These are phyloP conservation scores for Labroides dimidiatus DNA, from an alignment of 2,797 vertebrate genomes.

Conservation along the genomic window DNA sequence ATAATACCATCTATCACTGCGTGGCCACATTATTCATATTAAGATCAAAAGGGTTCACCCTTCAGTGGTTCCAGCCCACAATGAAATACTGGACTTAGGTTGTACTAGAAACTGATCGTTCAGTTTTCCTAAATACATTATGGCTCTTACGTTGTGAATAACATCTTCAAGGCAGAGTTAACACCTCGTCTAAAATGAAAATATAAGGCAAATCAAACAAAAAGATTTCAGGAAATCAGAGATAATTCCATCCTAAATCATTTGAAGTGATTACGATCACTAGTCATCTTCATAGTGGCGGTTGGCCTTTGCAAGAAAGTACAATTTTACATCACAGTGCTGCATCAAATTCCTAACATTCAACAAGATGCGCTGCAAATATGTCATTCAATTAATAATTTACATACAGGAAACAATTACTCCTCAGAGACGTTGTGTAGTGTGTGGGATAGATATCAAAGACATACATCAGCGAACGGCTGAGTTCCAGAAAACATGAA, in stretches of 20 bases:
- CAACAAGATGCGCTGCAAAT: conserved; percentile 61
- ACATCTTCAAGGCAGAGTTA: conserved; percentile 56
- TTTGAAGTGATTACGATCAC: conserved; percentile 48
- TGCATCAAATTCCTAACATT: conserved; percentile 52
- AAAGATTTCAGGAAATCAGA: conserved; percentile 36
- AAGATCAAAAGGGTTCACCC: conserved; percentile 55
- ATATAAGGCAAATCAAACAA: conserved; percentile 67
- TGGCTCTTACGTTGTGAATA: conserved; percentile 55
- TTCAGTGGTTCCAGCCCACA: conserved; percentile 82
- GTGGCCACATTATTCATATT: conserved; percentile 55
- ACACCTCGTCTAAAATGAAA: conserved; percentile 59
- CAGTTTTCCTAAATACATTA: conserved; percentile 60
- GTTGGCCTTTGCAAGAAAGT: conserved; percentile 45
- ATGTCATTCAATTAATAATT: conserved; percentile 64
- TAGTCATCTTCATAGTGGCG: conserved; percentile 54
- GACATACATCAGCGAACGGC: conserved; percentile 36
- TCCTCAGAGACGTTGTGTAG: conserved; percentile 59
- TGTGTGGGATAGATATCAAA: conserved; percentile 48
- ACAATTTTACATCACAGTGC: conserved; percentile 31
- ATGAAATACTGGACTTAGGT: conserved; percentile 78
- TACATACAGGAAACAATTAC: conserved; percentile 56
- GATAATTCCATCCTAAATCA: conserved; percentile 38
- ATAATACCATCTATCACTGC: conserved; percentile 60
- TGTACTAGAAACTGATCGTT: conserved; percentile 62
- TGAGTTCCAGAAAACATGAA: conserved; percentile 50